These are phyloP conservation scores for Platerodrilus igneus DNA, from an alignment of 2,888 invertebrate genomes.

Conservation along the genomic window DNA sequence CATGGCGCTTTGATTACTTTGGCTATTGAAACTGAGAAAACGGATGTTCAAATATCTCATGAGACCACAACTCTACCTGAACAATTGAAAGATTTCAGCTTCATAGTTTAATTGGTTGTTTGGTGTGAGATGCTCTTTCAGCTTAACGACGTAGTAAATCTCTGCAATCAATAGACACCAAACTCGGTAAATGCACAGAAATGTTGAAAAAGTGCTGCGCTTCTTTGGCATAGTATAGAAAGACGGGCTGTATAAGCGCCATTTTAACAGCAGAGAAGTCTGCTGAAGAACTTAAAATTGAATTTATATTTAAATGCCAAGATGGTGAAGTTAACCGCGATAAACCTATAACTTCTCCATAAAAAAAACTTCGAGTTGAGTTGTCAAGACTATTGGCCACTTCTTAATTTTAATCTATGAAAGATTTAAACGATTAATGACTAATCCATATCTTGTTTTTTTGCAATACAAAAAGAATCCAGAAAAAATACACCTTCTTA, in stretches of 20 bases:
- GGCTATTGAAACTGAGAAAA: neutral
- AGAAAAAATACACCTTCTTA: no score
- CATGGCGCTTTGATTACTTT: no score
- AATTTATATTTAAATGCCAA: slow-evolving; percentile 33
- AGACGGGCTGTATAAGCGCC: slow-evolving; percentile 27
- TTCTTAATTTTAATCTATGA: no score
- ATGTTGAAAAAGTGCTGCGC: slow-evolving; percentile 24
- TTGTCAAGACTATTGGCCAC: no score
- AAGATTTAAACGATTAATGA: no score
- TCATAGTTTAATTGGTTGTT: slow-evolving; percentile 34
- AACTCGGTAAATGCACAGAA: slow-evolving; percentile 27
- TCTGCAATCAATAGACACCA: slow-evolving; percentile 23
- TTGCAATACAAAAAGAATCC: no score
- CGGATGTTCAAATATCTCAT: slow-evolving; percentile 19
- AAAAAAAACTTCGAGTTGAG: no score
- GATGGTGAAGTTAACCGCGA: slow-evolving; percentile 33
- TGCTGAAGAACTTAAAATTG: slow-evolving; percentile 32
- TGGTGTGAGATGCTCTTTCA: slow-evolving; percentile 37
- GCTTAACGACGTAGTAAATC: slow-evolving; percentile 32
- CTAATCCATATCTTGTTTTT: no score
- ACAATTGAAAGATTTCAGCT: slow-evolving; percentile 32
- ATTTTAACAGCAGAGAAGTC: slow-evolving; percentile 31
- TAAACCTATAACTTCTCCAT: no score
- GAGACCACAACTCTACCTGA: slow-evolving; percentile 29
- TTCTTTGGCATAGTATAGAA: slow-evolving; percentile 29